Evolutionary conservation across 2,113 vertebrate species (phyloP), one percentile per base, ranked within the genome.

Genomic region (Semnornis frantzii): DNA sequence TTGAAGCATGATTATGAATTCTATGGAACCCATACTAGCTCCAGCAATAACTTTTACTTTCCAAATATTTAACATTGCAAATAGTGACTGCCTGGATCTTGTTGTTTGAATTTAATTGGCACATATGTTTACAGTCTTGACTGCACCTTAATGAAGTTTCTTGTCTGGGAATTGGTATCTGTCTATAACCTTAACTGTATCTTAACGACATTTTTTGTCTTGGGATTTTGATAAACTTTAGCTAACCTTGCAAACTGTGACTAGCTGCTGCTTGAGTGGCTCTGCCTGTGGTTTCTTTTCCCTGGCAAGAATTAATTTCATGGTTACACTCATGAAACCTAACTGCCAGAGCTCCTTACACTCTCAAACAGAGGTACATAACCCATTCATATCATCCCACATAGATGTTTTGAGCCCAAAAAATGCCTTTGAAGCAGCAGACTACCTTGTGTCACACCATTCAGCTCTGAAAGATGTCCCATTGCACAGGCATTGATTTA

Each of bases 151-250:
- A 91, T 85, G 85, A 87, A 75, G 60, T 60, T 89, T 82, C 94
- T 85, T 92, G 57, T 76, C 58, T 91, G 93, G 93, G 93, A 97
- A 90, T 92, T 94, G 91, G 21, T 94, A 94, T 94, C 93, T 94
- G 73, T 78, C 54, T 92, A 11, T 85, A 87, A 82, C 79, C 85
- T 84, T 94, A 93, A 80, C 82, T 73, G 48, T 87, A 95, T 94
- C 87, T 92, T 95, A 95, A 95, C 93, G 94, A 78, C 93, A 88
- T 75, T 90, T 94, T 92, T 90, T 88, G 62, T 86, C 94, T 91
- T 73, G 87, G 93, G 93, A 95, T 75, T 95, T 75, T 91, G 96
- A 82, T 87, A 90, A 97, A 86, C 54, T 94, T 94, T 76, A 94
- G 73, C 91, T 93, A 82, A 94, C 87, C 72, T 96, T 94, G 95